Evolutionary conservation across 2,888 invertebrate genomes (phyloP), one percentile per base, ranked within the genome.

Genomic region (Escarpia spicata): DNA sequence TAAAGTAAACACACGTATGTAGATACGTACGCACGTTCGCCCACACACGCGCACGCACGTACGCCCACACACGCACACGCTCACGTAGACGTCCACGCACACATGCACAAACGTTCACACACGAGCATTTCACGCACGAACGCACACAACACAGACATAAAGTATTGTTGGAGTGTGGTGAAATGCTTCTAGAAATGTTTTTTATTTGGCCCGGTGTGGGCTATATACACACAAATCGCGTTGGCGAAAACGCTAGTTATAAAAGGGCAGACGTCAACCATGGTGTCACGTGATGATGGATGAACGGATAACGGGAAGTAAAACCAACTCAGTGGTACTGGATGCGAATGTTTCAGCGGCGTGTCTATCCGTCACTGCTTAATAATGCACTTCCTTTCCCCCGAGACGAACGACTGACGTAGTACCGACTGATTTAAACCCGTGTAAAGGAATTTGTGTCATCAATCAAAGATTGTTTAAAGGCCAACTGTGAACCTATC

Each of bases 401-500:
- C 26, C 0, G 75, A 26, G 75, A 75, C 19, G 19, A 19, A 1
- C 75, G 75, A n/a, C 75, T 15, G 6, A 75, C 75, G 75, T 6
- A 75, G 75, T 75, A 75, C 75, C 19, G 75, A 75, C 75, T 75
- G 75, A 75, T 75, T 75, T n/a, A 75, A 75, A 75, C 75, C n/a
- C 15, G 6, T 75, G 26, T 75, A 75, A 75, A 75, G 75, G 75
- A 26, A 75, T 75, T 75, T 75, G 75, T n/a, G 75, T 75, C 15
- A 75, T 75, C 75, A 75, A 75, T 75, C 75, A 75, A 19, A 75
- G 75, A 26, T n/a, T 75, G 75, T 75, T n/a, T 75, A n/a, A 19
- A 75, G 19, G n/a, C 75, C 75, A 75, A 75, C 75, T 75, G 75
- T 26, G 75, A 75, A 26, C 19, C 75, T 75, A 75, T 15, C 75